These are phyloP conservation scores for Eledona agricola DNA, from an alignment of 2,888 invertebrate genomes.

Conservation along the genomic window DNA sequence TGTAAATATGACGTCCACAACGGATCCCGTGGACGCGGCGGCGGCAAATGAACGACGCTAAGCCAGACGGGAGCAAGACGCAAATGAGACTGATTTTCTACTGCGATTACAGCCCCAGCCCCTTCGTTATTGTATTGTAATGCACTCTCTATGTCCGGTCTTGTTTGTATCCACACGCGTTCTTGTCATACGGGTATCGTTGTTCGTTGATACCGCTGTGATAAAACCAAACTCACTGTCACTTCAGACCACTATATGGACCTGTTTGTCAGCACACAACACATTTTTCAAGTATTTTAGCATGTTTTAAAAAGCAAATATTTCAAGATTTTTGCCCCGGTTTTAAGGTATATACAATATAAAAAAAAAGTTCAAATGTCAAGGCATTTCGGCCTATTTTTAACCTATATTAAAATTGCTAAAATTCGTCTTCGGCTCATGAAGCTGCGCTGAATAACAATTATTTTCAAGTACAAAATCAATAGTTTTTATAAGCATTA, in stretches of 20 bases:
- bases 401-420: no score
- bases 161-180: slow-evolving; percentile 30
- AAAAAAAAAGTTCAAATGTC: no score
- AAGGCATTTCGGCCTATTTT: no score
- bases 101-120: slow-evolving; percentile 49
- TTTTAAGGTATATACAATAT: no score
- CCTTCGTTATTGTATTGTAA: slow-evolving; percentile 39
- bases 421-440: no score
- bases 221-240: slow-evolving; percentile 45
- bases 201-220: slow-evolving; percentile 49
- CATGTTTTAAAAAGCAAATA: no score
- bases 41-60: slow-evolving; percentile 27
- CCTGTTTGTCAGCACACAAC: no score
- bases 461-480: no score
- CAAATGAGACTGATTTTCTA: slow-evolving; percentile 60
- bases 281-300: no score
- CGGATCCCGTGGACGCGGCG: slow-evolving; percentile 26
- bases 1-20: slow-evolving; percentile 31
- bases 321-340: no score
- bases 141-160: slow-evolving; percentile 31
- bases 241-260: slow-evolving; percentile 37
- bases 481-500: no score
- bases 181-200: slow-evolving; percentile 43
- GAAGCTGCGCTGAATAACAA: no score
- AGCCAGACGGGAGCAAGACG: slow-evolving; percentile 27